These are phyloP conservation scores for Syrphus vitripennis DNA, from an alignment of 2,888 invertebrate species.

Conservation along the genomic window DNA sequence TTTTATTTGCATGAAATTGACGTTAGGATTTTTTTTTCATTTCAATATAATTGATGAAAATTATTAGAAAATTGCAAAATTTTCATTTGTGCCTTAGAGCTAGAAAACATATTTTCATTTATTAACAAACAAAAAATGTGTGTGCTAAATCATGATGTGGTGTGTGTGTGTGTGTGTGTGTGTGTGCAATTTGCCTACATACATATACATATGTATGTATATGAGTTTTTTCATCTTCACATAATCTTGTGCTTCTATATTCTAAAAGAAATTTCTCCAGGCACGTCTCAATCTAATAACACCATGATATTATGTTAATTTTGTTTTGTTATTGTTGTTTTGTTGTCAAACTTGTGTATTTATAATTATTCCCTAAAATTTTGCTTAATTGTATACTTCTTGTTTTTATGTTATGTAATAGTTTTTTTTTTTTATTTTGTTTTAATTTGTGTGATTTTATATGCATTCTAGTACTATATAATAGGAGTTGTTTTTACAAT, in stretches of 20 bases:
- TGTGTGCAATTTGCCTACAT: too few relatives aligned
- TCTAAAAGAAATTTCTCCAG: neutral
- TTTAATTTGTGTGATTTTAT: constrained; percentile 54
- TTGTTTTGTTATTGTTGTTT: neutral
- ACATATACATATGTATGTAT: too few relatives aligned
- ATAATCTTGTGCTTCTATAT: too few relatives aligned
- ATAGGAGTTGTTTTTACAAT: constrained; percentile 43
- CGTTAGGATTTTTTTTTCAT: constrained; percentile 62
- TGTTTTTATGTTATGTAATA: constrained; percentile 24
- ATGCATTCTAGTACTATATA: constrained; percentile 52
- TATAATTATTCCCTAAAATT: constrained; percentile 69
- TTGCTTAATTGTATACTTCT: constrained; percentile 62
- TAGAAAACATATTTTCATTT: constrained; percentile 18
- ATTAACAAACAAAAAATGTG: neutral
- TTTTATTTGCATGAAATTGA: constrained; percentile 63
- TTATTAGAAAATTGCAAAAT: constrained; percentile 51
- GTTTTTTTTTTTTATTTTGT: constrained; percentile 2
- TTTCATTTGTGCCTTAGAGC: constrained; percentile 55
- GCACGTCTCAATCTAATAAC: neutral
- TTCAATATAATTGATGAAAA: constrained; percentile 30
- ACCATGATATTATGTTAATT: constrained; percentile 1
- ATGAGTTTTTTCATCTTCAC: too few relatives aligned
- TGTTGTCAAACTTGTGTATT: constrained; percentile 40
- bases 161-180: too few relatives aligned
- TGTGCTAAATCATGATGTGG: constrained; percentile 9